These are phyloP conservation scores for Akabosia matsudoensis DNA, from an alignment of 1,140 invertebrate species.

Conservation along the genomic window DNA sequence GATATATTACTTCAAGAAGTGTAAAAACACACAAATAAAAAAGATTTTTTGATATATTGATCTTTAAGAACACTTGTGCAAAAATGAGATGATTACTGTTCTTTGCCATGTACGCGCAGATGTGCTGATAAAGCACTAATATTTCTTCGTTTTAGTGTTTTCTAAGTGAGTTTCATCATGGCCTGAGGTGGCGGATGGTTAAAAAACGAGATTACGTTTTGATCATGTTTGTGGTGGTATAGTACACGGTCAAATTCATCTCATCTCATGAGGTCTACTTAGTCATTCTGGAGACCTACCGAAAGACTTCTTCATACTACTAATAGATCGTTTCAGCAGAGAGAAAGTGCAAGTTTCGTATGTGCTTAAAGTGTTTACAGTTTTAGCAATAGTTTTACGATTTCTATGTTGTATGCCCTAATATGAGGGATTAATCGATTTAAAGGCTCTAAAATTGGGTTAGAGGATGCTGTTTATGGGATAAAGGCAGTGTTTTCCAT, in stretches of 20 bases:
- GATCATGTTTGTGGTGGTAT: background rate
- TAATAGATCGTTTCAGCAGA: no score
- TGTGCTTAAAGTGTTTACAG: no score
- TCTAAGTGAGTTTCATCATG: background rate
- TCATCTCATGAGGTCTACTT: background rate
- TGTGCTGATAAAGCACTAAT: background rate
- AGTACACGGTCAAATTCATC: no score
- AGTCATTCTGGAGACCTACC: background rate
- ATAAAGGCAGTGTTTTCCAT: no score
- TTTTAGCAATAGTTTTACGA: no score
- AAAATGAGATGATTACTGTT: constrained; percentile 11
- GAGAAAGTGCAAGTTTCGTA: no score
- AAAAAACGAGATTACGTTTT: background rate
- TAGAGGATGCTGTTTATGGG: no score
- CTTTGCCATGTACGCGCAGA: background rate
- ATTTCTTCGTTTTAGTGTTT: background rate
- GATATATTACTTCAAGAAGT: background rate
- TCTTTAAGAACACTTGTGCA: constrained; percentile 19
- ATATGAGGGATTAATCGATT: no score
- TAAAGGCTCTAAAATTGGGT: no score
- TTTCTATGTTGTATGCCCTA: no score
- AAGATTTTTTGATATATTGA: background rate
- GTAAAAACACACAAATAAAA: background rate
- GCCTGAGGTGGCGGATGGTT: background rate
- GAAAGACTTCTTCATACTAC: no score